Percentiles rank a stretch among this genome's conserved stretches.
phyloP scores from a whole-genome alignment of 1,140 invertebrate species.

The Hylyphantes graminicola region DNA sequence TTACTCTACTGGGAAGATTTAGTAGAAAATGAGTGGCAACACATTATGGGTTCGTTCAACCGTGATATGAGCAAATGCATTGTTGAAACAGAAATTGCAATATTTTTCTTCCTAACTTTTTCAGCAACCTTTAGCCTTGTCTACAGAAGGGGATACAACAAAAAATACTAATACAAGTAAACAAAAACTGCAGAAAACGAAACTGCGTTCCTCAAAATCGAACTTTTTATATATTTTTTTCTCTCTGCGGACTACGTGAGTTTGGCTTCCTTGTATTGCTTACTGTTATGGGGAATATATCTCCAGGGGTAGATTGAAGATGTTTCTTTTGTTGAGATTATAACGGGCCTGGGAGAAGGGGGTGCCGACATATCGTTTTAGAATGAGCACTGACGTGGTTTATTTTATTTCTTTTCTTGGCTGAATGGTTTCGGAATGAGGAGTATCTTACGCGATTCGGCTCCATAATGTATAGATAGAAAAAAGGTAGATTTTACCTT shows the following conservation, averaged over 20 bases:
- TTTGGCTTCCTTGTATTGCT: slow-evolving; percentile 8
- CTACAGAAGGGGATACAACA: background rate
- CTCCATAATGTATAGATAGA: background rate
- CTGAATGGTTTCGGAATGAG: slow-evolving; percentile 12
- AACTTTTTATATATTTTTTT: slow-evolving; percentile 14
- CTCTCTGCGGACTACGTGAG: background rate
- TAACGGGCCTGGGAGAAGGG: background rate
- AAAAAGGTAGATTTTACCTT: too few relatives aligned
- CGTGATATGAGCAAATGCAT: slow-evolving; percentile 6
- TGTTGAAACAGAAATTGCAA: slow-evolving; percentile 19
- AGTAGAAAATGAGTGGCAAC: slow-evolving; percentile 12
- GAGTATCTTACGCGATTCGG: background rate
- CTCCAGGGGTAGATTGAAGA: slow-evolving; percentile 4
- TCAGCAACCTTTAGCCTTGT: background rate
- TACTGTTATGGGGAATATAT: background rate
- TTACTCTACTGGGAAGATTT: too few relatives aligned
- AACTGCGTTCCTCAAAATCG: background rate
- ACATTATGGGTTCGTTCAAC: slow-evolving; percentile 30
- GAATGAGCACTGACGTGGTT: slow-evolving; percentile 16
- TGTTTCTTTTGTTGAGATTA: slow-evolving; percentile 8
- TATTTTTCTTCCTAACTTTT: background rate
- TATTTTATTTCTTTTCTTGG: slow-evolving; percentile 5
- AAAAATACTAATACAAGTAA: slow-evolving; percentile 1
- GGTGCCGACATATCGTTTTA: slow-evolving; percentile 31
- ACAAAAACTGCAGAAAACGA: background rate